phyloP scores from a whole-genome alignment of 2,888 invertebrate species.

The Sceliomorpha sp. region DNA sequence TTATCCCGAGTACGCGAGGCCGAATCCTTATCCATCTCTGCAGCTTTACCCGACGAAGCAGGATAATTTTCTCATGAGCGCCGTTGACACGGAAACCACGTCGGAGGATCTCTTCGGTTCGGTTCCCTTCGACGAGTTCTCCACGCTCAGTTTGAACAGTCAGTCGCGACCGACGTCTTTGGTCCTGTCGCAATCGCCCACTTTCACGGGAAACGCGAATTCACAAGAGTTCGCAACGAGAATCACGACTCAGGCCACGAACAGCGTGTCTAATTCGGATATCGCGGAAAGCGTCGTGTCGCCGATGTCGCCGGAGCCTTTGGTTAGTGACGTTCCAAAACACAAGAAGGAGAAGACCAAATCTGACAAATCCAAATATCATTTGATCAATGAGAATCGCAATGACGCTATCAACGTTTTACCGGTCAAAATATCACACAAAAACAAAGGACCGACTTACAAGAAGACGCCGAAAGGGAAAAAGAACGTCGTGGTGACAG shows the following conservation, averaged over 20 bases:
- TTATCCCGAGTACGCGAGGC: slow-evolving; percentile 37
- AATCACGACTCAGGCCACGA: slow-evolving; percentile 64
- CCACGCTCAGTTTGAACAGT: slow-evolving; percentile 64
- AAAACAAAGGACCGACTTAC: slow-evolving; percentile 65
- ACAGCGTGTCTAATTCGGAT: slow-evolving; percentile 64
- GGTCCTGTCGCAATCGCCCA: slow-evolving; percentile 70
- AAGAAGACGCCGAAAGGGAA: slow-evolving; percentile 68
- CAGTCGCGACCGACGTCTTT: slow-evolving; percentile 71
- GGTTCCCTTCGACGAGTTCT: slow-evolving; percentile 75
- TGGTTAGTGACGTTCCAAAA: slow-evolving; percentile 67
- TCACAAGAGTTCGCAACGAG: slow-evolving; percentile 59
- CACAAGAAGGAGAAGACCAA: slow-evolving; percentile 79
- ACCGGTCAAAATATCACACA: slow-evolving; percentile 67
- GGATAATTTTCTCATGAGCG: slow-evolving; percentile 28
- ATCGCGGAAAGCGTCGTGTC: slow-evolving; percentile 60
- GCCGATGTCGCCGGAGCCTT: slow-evolving; percentile 72
- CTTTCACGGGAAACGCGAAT: slow-evolving; percentile 65
- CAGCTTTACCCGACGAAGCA: slow-evolving; percentile 31
- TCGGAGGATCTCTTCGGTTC: slow-evolving; percentile 77
- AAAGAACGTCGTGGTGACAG: slow-evolving; percentile 65
- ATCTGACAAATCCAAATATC: slow-evolving; percentile 81
- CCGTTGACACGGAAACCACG: slow-evolving; percentile 18
- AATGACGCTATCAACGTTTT: slow-evolving; percentile 73
- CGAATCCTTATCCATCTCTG: slow-evolving; percentile 44
- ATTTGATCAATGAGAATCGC: slow-evolving; percentile 81